Evolutionary conservation across 1,140 invertebrate species (phyloP).

Genomic region (Elysia chlorotica): DNA sequence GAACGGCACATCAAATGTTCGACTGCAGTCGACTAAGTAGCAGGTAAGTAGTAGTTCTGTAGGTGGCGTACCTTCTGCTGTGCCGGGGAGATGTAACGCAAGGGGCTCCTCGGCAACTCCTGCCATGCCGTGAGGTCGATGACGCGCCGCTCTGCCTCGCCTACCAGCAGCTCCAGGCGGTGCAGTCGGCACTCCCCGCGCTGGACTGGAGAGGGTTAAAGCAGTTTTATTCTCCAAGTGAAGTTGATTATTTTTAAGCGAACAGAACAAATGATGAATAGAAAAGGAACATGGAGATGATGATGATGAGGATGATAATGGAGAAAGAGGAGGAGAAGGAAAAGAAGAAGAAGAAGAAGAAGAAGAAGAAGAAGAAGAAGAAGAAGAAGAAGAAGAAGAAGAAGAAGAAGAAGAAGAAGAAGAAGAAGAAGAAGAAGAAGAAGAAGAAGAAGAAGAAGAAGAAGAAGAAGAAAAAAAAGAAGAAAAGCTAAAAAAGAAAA

Average conservation of each 20-base stretch:
- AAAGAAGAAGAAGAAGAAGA: not conserved
- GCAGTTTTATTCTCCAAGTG: not conserved
- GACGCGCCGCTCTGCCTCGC: constrained; percentile 74
- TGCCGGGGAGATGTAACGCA: constrained; percentile 44
- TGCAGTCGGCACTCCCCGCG: constrained; percentile 45
- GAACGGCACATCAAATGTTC: too few species aligned
- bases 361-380: not conserved
- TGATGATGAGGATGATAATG: not conserved
- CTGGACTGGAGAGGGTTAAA: constrained; percentile 42
- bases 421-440: not conserved
- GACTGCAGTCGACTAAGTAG: too few species aligned
- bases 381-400: not conserved
- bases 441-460: not conserved
- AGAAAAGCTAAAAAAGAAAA: too few species aligned
- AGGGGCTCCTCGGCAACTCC: constrained; percentile 49
- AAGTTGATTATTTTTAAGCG: not conserved
- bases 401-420: not conserved
- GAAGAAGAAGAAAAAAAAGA: not conserved
- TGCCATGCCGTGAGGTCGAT: constrained; percentile 60
- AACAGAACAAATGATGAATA: not conserved
- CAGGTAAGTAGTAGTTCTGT: not conserved
- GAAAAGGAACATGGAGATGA: not conserved
- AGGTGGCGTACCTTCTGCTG: constrained; percentile 45
- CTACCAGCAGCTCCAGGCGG: constrained; percentile 73
- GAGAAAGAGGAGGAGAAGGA: not conserved